phyloP scores from a whole-genome alignment of 2,888 invertebrate species.

The Drosophila gaucha region DNA sequence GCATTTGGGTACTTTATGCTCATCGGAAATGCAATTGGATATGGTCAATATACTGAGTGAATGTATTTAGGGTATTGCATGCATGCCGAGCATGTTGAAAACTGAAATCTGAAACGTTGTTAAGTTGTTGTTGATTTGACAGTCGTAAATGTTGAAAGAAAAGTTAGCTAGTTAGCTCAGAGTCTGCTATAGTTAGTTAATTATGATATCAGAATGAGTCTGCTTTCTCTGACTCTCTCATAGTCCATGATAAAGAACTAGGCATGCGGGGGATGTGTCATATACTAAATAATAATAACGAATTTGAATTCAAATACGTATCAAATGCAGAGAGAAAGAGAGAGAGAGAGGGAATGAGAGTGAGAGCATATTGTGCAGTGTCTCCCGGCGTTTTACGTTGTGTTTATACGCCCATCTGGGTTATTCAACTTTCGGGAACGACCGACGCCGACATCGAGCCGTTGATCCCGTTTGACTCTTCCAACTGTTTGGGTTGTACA shows the following conservation, averaged over 20 bases:
- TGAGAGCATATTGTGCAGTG: constrained; percentile 21
- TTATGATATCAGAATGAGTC: constrained; percentile 5
- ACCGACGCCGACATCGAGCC: constrained; percentile 56
- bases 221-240: too few relatives aligned
- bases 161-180: constrained; percentile 1
- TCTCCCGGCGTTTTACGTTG: constrained; percentile 53
- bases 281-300: constrained; percentile 7
- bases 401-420: constrained; percentile 77
- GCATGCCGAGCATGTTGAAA: not conserved
- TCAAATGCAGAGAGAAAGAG: constrained; percentile 20
- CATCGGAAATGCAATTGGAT: constrained; percentile 76
- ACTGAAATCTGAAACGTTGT: constrained; percentile 39
- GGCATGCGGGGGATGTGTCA: not conserved
- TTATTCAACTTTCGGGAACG: constrained; percentile 77
- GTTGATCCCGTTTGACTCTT: constrained; percentile 76
- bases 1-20: constrained; percentile 58
- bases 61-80: constrained; percentile 7
- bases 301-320: constrained; percentile 44
- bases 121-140: constrained; percentile 52
- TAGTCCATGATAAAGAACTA: too few relatives aligned
- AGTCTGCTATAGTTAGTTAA: not conserved
- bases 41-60: constrained; percentile 55
- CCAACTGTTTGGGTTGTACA: constrained; percentile 61
- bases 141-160: constrained; percentile 25
- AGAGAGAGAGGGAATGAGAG: constrained; percentile 1